Evolutionary conservation across 2,797 vertebrate genomes (phyloP).

Genomic region (Simalia tracyae): DNA sequence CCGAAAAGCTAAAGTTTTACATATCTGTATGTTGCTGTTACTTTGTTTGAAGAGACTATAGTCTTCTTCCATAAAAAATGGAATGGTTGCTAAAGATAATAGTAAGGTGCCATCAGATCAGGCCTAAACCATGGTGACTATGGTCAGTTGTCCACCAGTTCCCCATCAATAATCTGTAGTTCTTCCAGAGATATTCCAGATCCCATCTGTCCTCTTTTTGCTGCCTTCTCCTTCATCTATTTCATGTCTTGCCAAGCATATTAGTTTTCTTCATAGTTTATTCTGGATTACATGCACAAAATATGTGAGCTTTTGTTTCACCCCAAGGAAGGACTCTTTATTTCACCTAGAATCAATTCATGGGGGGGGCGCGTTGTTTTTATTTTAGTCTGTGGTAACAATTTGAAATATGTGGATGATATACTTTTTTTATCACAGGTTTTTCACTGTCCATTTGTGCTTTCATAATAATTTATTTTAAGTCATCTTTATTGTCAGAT

Average conservation of each 20-base stretch:
- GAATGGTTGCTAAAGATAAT: neutral
- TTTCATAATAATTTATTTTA: neutral
- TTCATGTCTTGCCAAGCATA: neutral
- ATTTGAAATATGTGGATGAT: no score
- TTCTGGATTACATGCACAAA: neutral
- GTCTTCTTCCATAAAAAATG: neutral
- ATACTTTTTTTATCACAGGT: neutral
- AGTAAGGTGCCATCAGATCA: neutral
- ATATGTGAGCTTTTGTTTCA: neutral
- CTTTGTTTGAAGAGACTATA: no score
- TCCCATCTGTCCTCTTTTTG: neutral
- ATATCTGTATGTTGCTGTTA: neutral
- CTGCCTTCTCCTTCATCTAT: neutral
- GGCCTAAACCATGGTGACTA: neutral
- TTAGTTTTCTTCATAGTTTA: neutral
- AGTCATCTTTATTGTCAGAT: neutral
- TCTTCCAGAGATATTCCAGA: neutral
- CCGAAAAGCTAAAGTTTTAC: neutral
- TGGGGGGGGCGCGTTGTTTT: neutral
- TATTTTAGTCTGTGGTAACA: neutral
- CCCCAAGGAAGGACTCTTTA: neutral
- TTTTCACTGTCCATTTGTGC: neutral
- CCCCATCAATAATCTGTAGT: neutral
- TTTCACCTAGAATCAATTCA: neutral
- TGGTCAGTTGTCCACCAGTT: neutral